Percentiles rank a stretch among this genome's conserved stretches.
phyloP scores from a whole-genome alignment of 2,113 vertebrate genomes.

The Chrysemys picta region DNA sequence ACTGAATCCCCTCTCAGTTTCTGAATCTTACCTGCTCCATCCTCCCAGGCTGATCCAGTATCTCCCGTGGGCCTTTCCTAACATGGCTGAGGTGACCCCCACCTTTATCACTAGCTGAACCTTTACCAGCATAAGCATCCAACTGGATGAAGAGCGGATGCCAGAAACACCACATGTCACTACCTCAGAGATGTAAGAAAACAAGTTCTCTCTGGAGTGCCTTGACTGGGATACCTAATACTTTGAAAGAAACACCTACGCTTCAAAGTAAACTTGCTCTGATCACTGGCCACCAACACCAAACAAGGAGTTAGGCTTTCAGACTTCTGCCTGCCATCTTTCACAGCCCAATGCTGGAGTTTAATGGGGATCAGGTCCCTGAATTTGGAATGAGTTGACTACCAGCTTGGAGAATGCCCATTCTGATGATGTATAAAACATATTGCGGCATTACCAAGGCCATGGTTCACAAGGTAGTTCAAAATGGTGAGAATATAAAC shows the following conservation, averaged over 20 bases:
- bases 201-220: neutral
- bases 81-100: accelerated
- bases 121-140: neutral
- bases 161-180: neutral
- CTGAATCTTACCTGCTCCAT: neutral
- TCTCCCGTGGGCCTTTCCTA: neutral
- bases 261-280: accelerated
- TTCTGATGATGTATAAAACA: neutral
- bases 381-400: neutral
- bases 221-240: neutral
- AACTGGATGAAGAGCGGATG: neutral
- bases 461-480: neutral
- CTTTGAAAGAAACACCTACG: accelerated
- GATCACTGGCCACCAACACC: accelerated
- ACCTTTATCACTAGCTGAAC: neutral
- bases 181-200: neutral
- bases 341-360: neutral
- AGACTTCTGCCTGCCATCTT: neutral
- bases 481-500: neutral
- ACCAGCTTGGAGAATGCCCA: neutral
- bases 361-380: neutral
- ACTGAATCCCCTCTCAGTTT: neutral
- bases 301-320: neutral
- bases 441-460: neutral
- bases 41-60: neutral